Evolutionary conservation across 1,140 invertebrate genomes (phyloP).

Genomic region (Andricus grossulariae): DNA sequence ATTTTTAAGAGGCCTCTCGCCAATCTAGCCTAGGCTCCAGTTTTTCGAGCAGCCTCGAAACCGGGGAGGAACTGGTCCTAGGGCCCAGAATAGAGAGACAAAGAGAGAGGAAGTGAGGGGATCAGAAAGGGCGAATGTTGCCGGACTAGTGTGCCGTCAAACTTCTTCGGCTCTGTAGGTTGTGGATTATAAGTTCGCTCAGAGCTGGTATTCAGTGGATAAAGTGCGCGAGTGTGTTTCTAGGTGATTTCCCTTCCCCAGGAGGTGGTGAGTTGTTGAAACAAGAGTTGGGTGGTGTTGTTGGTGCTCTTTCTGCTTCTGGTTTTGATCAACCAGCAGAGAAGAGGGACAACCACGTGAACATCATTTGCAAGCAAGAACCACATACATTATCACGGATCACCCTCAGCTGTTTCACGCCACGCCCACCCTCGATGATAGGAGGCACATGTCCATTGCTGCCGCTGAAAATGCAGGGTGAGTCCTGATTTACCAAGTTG

Average conservation of each 20-base stretch:
- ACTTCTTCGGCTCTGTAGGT: not conserved
- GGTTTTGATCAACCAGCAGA: not conserved
- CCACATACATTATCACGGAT: slow-evolving; percentile 67
- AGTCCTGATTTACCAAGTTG: slow-evolving; percentile 55
- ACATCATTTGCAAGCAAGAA: slow-evolving; percentile 44
- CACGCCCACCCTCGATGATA: slow-evolving; percentile 73
- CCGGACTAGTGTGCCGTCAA: slow-evolving; percentile 25
- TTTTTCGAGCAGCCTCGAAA: not conserved
- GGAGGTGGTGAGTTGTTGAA: not conserved
- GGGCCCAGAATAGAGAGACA: slow-evolving; percentile 21
- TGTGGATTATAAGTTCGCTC: slow-evolving; percentile 6
- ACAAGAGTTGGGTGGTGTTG: slow-evolving; percentile 16
- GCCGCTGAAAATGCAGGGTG: slow-evolving; percentile 81
- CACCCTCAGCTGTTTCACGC: slow-evolving; percentile 66
- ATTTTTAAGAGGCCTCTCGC: not conserved
- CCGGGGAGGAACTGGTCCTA: not conserved
- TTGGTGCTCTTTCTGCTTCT: slow-evolving; percentile 13
- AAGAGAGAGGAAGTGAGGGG: slow-evolving; percentile 25
- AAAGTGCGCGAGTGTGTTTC: slow-evolving; percentile 26
- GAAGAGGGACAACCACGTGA: slow-evolving; percentile 1
- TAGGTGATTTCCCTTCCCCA: no score
- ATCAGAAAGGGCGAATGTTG: slow-evolving; percentile 25
- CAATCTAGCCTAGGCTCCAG: slow-evolving; percentile 1
- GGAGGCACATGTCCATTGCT: slow-evolving; percentile 80
- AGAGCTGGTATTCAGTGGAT: slow-evolving; percentile 7